Conservation (phyloP, 1,140 invertebrate species). For the Lysiphlebus fabarum region DNA sequence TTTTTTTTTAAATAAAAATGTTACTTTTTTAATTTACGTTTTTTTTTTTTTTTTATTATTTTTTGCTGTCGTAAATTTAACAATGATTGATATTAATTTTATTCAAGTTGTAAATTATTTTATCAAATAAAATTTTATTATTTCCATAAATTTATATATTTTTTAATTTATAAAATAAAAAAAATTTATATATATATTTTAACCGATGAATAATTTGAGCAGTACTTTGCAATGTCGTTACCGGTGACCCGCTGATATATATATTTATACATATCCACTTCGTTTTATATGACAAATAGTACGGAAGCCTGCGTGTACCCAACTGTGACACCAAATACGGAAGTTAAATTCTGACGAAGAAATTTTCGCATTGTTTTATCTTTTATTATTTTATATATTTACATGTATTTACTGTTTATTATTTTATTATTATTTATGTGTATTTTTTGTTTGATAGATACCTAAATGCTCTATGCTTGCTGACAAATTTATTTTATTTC, state of each 20-base stretch:
- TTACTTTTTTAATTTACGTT: no score
- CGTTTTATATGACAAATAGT: slow-evolving; percentile 20
- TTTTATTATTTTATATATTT: slow-evolving; percentile 8
- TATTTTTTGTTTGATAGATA: not conserved
- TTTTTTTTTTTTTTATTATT: no score
- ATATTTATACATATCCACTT: slow-evolving; percentile 7
- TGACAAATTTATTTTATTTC: no score
- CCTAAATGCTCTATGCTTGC: no score
- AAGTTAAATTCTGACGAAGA: slow-evolving; percentile 23
- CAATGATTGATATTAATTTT: no score
- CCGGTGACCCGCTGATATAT: no score
- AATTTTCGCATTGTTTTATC: slow-evolving; percentile 30
- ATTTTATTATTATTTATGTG: not conserved
- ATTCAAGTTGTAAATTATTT: no score
- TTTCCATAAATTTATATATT: not conserved
- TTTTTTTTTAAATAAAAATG: no score
- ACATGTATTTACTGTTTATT: not conserved
- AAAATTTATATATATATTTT: slow-evolving; percentile 21
- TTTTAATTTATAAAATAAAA: slow-evolving; percentile 21
- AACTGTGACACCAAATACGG: slow-evolving; percentile 19
- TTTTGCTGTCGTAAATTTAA: no score
- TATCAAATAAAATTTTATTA: no score
- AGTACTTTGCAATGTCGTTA: not conserved
- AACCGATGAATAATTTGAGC: slow-evolving; percentile 19
- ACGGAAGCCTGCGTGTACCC: slow-evolving; percentile 22